Base-by-base conservation (phyloP, 1,140 invertebrate species). In the Zaprionus nigranus region DNA sequence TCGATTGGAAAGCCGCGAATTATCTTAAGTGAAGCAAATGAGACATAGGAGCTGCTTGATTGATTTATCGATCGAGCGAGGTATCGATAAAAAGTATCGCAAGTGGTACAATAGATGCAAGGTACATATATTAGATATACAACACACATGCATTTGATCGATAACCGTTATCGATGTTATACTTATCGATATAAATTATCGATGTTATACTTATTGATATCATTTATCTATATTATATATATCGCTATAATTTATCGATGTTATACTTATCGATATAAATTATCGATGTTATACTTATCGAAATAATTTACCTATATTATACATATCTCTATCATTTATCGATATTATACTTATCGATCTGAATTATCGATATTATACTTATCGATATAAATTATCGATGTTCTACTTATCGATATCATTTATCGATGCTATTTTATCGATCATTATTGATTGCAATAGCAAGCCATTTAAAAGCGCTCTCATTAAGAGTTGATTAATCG, bases 21-120 rank as follows among this genome's bases (percentile, higher is more conserved):
- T 51, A 51, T 24, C 46, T 22, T 51, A 51, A 51, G 46, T 51
- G 46, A 51, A 51, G 46, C 46, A 51, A 51, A 51, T 51, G 46
- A 51, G 46, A 51, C 46, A 24, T 24, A 51, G 13, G 46, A 51
- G 20, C 12, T 5, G 46, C 12, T 5, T 13, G 46, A 51, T 51
- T 51, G 46, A 51, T 51, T 51, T 51, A 51, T 51, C 46, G 46
- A 51, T 9, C 4, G 17, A 13, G 9, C 5, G 20, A 24, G 20
- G 11, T 51, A 24, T 51, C 46, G 46, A 51, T 51, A 51, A 11
- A 13, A 51, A 24, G 9, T 22, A 22, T 12, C 7, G 11, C 4
- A 51, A 1, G 46, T 51, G 38, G 12, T 17, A n/a, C n/a, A n/a
- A n/a, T 15, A 5, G 12, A 4, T 11, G 43, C 17, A 20, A 11